phyloP scores from a whole-genome alignment of 2,113 vertebrate species.

The Galbula dea region DNA sequence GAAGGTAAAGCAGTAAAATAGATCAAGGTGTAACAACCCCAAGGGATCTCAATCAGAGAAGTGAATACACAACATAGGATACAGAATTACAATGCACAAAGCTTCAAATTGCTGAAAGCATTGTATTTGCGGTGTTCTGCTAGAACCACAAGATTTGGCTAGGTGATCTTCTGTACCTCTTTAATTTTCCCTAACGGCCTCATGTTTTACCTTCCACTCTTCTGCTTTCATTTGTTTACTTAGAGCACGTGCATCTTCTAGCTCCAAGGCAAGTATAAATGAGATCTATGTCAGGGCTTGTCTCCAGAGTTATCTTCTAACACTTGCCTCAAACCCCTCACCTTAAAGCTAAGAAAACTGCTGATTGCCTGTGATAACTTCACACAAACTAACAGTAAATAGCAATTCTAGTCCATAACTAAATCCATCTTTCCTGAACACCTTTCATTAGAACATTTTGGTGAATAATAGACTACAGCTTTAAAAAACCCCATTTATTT shows the following conservation, averaged over 20 bases:
- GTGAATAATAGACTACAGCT: neutral
- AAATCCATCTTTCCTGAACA: neutral
- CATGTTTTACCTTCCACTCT: neutral
- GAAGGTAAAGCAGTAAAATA: neutral
- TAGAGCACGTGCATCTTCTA: neutral
- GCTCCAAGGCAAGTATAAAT: neutral
- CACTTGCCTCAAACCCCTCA: neutral
- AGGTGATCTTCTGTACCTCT: neutral
- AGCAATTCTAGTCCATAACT: neutral
- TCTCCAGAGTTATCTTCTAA: neutral
- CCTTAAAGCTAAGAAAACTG: neutral
- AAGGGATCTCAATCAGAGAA: neutral
- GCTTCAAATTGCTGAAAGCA: neutral
- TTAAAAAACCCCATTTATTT: neutral
- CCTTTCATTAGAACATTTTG: neutral
- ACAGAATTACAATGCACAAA: neutral
- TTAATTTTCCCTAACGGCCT: neutral
- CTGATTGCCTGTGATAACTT: neutral
- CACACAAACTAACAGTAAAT: neutral
- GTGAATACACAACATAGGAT: neutral
- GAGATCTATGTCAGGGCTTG: constrained; percentile 7
- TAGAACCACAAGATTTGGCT: neutral
- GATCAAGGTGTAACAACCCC: neutral
- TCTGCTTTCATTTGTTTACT: neutral
- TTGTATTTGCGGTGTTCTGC: neutral